Conservation (phyloP, 2,797 vertebrate species). For the Darevskia mixta region DNA sequence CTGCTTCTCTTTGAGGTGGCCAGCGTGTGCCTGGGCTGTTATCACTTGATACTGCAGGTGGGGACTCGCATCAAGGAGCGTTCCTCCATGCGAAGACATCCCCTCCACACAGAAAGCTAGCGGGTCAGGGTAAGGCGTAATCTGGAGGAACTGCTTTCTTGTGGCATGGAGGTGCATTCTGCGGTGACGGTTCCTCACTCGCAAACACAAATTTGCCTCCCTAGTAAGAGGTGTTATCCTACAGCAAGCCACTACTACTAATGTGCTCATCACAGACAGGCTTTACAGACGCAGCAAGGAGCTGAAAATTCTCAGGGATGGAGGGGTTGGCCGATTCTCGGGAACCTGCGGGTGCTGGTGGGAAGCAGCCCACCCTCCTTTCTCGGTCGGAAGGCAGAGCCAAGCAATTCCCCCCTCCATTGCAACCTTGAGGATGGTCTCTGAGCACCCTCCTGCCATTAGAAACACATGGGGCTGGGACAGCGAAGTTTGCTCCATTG, state of each 20-base stretch:
- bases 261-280: too few species aligned
- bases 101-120: neutral
- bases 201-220: neutral
- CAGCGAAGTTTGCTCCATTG: too few species aligned
- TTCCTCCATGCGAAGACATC: neutral
- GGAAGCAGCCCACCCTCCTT: neutral
- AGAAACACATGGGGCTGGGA: neutral
- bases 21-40: neutral
- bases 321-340: neutral
- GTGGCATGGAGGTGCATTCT: too few species aligned
- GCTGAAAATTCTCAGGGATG: neutral
- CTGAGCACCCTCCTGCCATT: neutral
- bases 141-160: neutral
- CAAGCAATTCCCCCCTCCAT: neutral
- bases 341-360: neutral
- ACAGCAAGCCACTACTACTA: too few species aligned
- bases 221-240: neutral
- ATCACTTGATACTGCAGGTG: neutral
- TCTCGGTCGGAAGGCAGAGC: too few species aligned
- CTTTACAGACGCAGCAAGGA: neutral
- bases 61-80: neutral
- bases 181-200: accelerated
- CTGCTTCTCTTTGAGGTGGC: too few species aligned
- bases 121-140: neutral
- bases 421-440: neutral